These are phyloP conservation scores for Notodonta ziczac DNA, from an alignment of 2,888 invertebrate species.

Conservation along the genomic window DNA sequence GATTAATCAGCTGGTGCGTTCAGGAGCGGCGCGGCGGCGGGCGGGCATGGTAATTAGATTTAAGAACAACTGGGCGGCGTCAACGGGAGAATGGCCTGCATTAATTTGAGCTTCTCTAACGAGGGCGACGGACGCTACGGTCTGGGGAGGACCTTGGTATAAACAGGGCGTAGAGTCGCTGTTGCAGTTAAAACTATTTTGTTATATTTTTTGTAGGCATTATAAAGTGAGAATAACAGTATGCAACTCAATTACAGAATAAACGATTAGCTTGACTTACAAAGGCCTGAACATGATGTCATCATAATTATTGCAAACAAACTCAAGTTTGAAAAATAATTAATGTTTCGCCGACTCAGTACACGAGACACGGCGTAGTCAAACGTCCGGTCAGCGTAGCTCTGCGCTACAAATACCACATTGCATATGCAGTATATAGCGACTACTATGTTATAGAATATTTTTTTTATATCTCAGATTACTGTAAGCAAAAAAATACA, in stretches of 20 bases:
- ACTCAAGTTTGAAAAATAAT: too few relatives aligned
- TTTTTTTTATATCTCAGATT: too few relatives aligned
- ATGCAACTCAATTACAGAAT: neutral
- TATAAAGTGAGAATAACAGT: neutral
- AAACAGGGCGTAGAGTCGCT: conserved; percentile 43
- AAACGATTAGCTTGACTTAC: too few relatives aligned
- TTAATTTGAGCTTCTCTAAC: conserved; percentile 84
- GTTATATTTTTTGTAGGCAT: neutral
- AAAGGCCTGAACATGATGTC: too few relatives aligned
- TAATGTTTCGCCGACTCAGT: too few relatives aligned
- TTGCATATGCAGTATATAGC: neutral
- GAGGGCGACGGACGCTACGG: conserved; percentile 77
- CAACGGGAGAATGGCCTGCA: conserved; percentile 82
- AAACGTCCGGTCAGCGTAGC: conserved; percentile 13
- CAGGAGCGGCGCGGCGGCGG: conserved; percentile 51
- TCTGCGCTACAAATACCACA: conserved; percentile 4
- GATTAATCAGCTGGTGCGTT: conserved; percentile 55
- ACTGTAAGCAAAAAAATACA: too few relatives aligned
- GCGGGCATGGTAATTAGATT: conserved; percentile 80
- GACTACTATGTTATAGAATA: too few relatives aligned
- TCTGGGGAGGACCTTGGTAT: conserved; percentile 67
- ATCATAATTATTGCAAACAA: too few relatives aligned
- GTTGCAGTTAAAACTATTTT: conserved; percentile 3
- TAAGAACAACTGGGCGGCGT: conserved; percentile 84
- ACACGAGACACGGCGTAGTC: conserved; percentile 6